These are phyloP conservation scores for Sardina pilchardus DNA, from an alignment of 2,113 vertebrate species.

Conservation along the genomic window DNA sequence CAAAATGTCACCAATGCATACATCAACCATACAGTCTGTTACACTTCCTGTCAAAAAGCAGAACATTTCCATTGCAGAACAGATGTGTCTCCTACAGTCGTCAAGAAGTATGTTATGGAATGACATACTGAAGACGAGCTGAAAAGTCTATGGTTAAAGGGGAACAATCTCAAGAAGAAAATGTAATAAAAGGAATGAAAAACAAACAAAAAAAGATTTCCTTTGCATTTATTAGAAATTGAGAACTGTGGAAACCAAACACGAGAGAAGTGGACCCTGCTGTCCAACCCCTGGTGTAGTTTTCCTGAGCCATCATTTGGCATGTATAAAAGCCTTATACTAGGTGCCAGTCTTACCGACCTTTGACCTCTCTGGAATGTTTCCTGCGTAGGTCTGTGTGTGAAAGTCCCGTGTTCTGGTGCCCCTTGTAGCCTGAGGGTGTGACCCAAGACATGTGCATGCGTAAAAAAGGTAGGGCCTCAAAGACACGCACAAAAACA, in stretches of 20 bases:
- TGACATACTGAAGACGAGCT: not conserved
- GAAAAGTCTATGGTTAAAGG: not conserved
- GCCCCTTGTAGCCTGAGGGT: conserved; percentile 51
- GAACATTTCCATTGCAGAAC: too few species aligned
- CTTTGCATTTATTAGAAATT: conserved; percentile 49
- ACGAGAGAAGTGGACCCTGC: conserved; percentile 34
- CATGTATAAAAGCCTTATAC: conserved; percentile 67
- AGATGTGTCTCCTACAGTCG: too few species aligned
- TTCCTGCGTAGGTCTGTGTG: conserved; percentile 62
- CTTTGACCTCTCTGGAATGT: conserved; percentile 65
- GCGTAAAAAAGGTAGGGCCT: conserved; percentile 61
- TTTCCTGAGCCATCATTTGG: conserved; percentile 46
- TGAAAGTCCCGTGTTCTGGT: conserved; percentile 65
- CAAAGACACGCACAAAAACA: conserved; percentile 36
- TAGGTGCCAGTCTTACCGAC: conserved; percentile 69
- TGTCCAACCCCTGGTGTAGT: conserved; percentile 48
- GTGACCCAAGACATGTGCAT: conserved; percentile 66
- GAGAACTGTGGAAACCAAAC: conserved; percentile 63
- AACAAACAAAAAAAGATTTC: too few species aligned
- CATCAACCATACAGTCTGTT: too few species aligned
- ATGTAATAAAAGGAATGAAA: not conserved
- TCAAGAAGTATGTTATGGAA: too few species aligned
- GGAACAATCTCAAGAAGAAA: not conserved
- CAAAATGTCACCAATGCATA: too few species aligned
- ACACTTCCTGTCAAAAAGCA: too few species aligned